A percentile compares a stretch with the other conserved stretches of the same genome.
Conservation (phyloP, 2,797 vertebrate genomes). For the Vespertilio murinus region DNA sequence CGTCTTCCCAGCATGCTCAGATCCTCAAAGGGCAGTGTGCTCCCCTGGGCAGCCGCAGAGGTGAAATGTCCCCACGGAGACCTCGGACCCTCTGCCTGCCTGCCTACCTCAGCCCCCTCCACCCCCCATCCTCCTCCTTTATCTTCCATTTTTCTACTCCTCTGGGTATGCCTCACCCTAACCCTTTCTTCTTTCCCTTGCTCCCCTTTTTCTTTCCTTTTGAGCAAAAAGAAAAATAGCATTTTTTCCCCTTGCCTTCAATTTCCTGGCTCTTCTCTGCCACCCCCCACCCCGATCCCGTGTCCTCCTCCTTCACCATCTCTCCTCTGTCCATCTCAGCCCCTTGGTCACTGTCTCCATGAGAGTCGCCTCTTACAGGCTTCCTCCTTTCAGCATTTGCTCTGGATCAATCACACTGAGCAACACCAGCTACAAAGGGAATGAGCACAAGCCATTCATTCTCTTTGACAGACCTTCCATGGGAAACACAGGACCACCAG, state of each 20-base stretch:
- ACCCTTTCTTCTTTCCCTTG: neutral
- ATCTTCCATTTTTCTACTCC: neutral
- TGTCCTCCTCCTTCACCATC: neutral
- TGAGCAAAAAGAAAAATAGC: neutral
- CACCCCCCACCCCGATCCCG: neutral
- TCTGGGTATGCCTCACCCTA: too few relatives aligned
- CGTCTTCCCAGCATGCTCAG: neutral
- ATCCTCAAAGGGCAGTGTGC: neutral
- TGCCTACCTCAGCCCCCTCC: neutral
- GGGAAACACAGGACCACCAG: neutral
- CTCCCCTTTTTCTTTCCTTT: neutral
- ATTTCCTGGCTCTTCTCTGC: neutral
- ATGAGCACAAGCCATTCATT: neutral
- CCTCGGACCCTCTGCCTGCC: rapidly evolving
- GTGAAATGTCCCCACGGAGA: neutral
- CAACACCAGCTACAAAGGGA: neutral
- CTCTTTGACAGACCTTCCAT: neutral
- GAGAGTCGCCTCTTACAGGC: neutral
- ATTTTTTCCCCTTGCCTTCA: neutral
- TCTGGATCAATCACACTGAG: neutral
- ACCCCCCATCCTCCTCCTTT: rapidly evolving
- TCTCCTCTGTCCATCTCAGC: neutral
- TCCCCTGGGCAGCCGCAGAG: neutral
- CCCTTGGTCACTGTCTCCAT: neutral
- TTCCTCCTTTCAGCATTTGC: neutral